phyloP scores from a whole-genome alignment of 2,888 invertebrate genomes.

The Cryptops parisi region DNA sequence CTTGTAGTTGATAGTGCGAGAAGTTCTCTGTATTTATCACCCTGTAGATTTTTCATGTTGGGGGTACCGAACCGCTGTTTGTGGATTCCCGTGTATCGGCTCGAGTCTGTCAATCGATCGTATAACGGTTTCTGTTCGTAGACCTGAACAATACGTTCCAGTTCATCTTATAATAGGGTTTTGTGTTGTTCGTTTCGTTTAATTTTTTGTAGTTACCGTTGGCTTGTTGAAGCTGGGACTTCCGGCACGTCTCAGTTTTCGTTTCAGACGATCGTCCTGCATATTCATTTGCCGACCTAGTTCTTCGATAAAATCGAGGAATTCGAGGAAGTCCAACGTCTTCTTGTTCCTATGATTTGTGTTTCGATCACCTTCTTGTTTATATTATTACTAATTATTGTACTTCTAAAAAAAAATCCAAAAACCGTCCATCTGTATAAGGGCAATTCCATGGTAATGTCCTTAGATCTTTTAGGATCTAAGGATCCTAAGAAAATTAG shows the following conservation, averaged over 20 bases:
- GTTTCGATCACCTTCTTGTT: too few species aligned
- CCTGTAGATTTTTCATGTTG: too few species aligned
- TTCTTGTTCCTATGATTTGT: constrained; percentile 8
- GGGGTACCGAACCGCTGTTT: constrained; percentile 14
- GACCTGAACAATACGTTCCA: constrained; percentile 1
- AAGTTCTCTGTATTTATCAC: too few species aligned
- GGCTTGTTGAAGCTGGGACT: constrained; percentile 7
- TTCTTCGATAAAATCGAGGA: constrained; percentile 9
- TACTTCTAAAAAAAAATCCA: too few species aligned
- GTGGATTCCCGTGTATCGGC: constrained; percentile 14
- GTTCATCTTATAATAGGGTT: too few species aligned
- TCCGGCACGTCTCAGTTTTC: constrained; percentile 3
- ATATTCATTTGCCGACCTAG: constrained; percentile 1
- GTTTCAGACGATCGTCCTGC: constrained; percentile 7
- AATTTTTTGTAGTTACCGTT: constrained; percentile 5
- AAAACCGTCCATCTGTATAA: too few species aligned
- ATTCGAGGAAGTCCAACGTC: constrained; percentile 12
- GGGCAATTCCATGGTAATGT: too few species aligned
- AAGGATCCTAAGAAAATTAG: background rate
- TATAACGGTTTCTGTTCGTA: constrained; percentile 6
- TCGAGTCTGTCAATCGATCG: constrained; percentile 14
- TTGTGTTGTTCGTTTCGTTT: too few species aligned
- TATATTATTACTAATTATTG: too few species aligned
- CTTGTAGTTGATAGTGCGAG: too few species aligned
- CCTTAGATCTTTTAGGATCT: too few species aligned